Conservation (phyloP, 2,888 invertebrate genomes). For the Pocota personata region DNA sequence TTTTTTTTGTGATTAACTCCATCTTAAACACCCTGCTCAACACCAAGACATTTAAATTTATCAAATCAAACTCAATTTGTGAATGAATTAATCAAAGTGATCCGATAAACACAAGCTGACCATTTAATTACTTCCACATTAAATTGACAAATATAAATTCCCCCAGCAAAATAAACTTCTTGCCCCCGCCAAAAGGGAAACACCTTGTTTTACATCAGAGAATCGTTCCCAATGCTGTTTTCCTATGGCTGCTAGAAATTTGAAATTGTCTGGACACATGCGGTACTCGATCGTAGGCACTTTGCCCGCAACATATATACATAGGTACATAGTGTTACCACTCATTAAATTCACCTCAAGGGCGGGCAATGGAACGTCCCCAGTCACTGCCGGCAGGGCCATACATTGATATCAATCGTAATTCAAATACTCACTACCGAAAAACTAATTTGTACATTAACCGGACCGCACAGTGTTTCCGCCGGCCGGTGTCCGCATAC, state of each 20-base stretch:
- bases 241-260: constrained; percentile 17
- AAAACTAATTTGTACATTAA: constrained; percentile 67
- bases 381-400: not conserved
- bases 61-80: constrained; percentile 6
- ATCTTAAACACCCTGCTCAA: not conserved
- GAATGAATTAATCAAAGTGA: not conserved
- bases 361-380: constrained; percentile 29
- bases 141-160: constrained; percentile 39
- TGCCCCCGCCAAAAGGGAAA: constrained; percentile 17
- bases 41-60: not conserved
- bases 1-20: too few species aligned
- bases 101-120: constrained; percentile 49
- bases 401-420: constrained; percentile 58
- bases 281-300: not conserved
- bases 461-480: constrained; percentile 54
- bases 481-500: constrained; percentile 19
- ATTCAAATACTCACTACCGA: constrained; percentile 73
- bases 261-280: constrained; percentile 31
- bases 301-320: constrained; percentile 26
- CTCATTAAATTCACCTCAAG: constrained; percentile 54
- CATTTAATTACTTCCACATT: constrained; percentile 49
- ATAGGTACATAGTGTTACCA: constrained; percentile 30
- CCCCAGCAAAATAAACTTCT: constrained; percentile 4
- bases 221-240: not conserved
- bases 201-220: constrained; percentile 26